Base-by-base conservation (phyloP, 1,140 invertebrate species). In the Drosophila bocqueti region DNA sequence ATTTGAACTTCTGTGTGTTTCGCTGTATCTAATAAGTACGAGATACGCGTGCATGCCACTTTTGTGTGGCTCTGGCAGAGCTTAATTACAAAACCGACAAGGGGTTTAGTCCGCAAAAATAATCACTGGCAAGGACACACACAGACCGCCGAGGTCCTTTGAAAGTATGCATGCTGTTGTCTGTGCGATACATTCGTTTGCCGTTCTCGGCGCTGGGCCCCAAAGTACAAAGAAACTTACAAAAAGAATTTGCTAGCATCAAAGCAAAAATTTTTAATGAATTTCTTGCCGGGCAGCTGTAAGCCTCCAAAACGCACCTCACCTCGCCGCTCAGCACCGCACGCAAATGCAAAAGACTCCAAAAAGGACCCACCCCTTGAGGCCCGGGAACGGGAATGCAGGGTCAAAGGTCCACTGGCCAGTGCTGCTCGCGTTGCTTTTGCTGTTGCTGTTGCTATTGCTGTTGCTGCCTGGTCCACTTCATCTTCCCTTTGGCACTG, bases 201-300 rank as follows among this genome's bases (percentile, higher is more conserved):
- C 36, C 36, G 36, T n/a, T 36, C 43, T 52, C 21, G 38, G 40
- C 13, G n/a, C 24, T 15, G 26, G 18, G 38, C 36, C 36, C 46
- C 26, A 81, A 73, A 83, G 61, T 78, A 81, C 73, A 82, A 64
- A 84, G 72, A 90, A 90, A 81, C 78, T 91, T 79, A 87, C 75
- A 87, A 81, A 87, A 86, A 91, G 87, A 90, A 91, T 90, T 91
- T 72, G 66, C 78, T 66, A 87, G 82, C 85, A 91, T 91, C 89
- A 91, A 91, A 91, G 89, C 89, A 91, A 91, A 91, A 89, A 91
- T 91, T 82, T 91, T 81, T 87, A 91, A 91, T 91, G 83, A 91
- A 91, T 91, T 91, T 91, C 83, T 86, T 91, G 80, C 79, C 72
- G 69, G 60, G 66, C 75, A 64, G 67, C 45, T 63, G 69, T 81